Evolutionary conservation across 35 echinoderm and acorn worm genomes (phyloP).

Genomic region (Ophiothrix spiculata): DNA sequence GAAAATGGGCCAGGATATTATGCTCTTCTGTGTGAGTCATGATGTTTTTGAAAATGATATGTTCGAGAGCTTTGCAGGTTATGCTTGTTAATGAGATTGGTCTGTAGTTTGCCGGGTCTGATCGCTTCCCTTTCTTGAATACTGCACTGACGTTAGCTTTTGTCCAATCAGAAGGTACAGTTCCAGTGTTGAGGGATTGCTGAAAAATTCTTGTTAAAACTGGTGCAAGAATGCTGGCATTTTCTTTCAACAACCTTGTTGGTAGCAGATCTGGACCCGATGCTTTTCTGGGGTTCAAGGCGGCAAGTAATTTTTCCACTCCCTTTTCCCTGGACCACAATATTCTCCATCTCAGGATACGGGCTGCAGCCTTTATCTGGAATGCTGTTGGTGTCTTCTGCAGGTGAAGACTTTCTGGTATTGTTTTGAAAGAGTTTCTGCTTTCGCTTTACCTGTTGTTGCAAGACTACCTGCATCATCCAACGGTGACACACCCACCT

Average conservation of each 20-base stretch:
- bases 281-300: constrained; percentile 27
- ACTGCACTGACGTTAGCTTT: constrained; percentile 34
- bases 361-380: constrained; percentile 9
- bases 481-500: constrained; percentile 8
- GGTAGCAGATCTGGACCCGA: constrained; percentile 30
- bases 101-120: constrained; percentile 18
- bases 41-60: constrained; percentile 30
- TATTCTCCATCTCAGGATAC: background rate
- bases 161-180: constrained; percentile 6
- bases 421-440: background rate
- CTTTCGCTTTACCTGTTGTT: background rate
- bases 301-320: background rate
- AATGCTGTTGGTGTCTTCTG: background rate
- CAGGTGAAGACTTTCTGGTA: background rate
- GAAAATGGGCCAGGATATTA: constrained; percentile 29
- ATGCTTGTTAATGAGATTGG: constrained; percentile 33
- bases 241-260: constrained; percentile 27
- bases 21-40: constrained; percentile 19
- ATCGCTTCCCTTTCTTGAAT: constrained; percentile 46
- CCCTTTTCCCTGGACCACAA: background rate
- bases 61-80: constrained; percentile 31
- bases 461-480: background rate
- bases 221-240: background rate
- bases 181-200: constrained; percentile 29
- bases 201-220: constrained; percentile 31